These are phyloP conservation scores for Ernsta delagoae DNA, from an alignment of 2,888 invertebrate genomes.

Conservation along the genomic window DNA sequence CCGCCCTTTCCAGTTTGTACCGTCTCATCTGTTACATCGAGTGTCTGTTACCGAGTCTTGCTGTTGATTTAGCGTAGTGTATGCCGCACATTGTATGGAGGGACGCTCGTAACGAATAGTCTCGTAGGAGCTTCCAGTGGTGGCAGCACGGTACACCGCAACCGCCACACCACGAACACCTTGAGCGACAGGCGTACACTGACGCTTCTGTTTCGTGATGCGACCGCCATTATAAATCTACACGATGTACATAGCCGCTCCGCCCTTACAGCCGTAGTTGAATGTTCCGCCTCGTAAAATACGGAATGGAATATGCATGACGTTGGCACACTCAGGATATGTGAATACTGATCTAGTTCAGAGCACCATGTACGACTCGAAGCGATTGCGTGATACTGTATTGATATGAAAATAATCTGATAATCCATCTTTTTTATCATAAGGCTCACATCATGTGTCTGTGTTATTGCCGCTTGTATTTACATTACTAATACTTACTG, in stretches of 20 bases:
- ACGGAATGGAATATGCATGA: slow-evolving; percentile 73
- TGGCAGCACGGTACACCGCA: slow-evolving; percentile 72
- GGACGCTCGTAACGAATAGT: slow-evolving; percentile 70
- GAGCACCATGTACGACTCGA: slow-evolving; percentile 64
- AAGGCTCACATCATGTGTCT: slow-evolving; percentile 28
- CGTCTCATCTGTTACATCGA: slow-evolving; percentile 76
- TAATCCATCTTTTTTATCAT: slow-evolving; percentile 21
- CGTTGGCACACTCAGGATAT: slow-evolving; percentile 69
- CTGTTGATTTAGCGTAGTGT: slow-evolving; percentile 82
- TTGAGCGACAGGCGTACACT: slow-evolving; percentile 62
- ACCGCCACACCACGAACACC: slow-evolving; percentile 56
- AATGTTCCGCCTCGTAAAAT: slow-evolving; percentile 61
- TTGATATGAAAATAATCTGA: slow-evolving; percentile 18
- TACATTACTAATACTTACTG: slow-evolving; percentile 25
- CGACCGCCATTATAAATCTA: slow-evolving; percentile 55
- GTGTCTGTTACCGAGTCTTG: slow-evolving; percentile 78
- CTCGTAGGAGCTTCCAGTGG: slow-evolving; percentile 76
- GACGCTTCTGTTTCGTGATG: slow-evolving; percentile 73
- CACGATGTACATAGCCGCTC: slow-evolving; percentile 78
- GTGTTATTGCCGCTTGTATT: slow-evolving; percentile 32
- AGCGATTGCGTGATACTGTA: slow-evolving; percentile 54
- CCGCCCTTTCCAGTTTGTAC: slow-evolving; percentile 69
- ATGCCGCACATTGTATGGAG: slow-evolving; percentile 72
- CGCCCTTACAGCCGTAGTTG: slow-evolving; percentile 69
- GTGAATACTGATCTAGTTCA: slow-evolving; percentile 69